These are phyloP conservation scores for Etheostoma spectabile DNA, from an alignment of 2,113 vertebrate genomes.

Conservation along the genomic window DNA sequence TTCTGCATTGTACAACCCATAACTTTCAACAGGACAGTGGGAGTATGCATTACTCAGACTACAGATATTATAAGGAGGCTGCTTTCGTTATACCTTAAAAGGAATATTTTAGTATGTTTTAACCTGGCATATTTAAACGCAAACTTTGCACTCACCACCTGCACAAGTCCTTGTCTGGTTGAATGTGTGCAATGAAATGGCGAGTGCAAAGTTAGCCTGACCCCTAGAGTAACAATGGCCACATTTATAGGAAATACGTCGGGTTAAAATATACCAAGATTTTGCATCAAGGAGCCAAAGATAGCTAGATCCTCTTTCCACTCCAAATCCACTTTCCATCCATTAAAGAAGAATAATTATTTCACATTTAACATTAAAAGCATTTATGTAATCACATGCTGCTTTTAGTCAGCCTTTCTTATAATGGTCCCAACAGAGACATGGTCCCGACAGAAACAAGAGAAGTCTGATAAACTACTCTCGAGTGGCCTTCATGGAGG, in stretches of 20 bases:
- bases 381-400: not conserved
- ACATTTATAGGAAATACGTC: not conserved
- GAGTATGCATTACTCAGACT: not conserved
- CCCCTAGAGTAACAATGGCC: not conserved
- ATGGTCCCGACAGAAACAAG: not conserved
- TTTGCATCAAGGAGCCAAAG: not conserved
- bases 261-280: not conserved
- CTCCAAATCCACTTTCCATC: slow-evolving; percentile 5
- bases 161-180: not conserved
- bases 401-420: slow-evolving; percentile 13
- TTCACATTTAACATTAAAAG: slow-evolving; percentile 18
- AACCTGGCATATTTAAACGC: not conserved
- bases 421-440: not conserved
- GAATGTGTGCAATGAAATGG: too few relatives aligned
- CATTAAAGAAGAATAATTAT: not conserved
- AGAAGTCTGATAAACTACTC: slow-evolving; percentile 35
- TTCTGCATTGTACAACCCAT: not conserved
- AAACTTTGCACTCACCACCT: not conserved
- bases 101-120: not conserved
- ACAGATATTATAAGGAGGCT: not conserved
- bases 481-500: slow-evolving; percentile 34
- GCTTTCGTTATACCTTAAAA: not conserved
- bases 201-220: not conserved
- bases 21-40: not conserved
- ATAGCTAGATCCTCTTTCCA: not conserved